These are phyloP conservation scores for Rachycentron canadum DNA, from an alignment of 2,797 vertebrate genomes.

Conservation along the genomic window DNA sequence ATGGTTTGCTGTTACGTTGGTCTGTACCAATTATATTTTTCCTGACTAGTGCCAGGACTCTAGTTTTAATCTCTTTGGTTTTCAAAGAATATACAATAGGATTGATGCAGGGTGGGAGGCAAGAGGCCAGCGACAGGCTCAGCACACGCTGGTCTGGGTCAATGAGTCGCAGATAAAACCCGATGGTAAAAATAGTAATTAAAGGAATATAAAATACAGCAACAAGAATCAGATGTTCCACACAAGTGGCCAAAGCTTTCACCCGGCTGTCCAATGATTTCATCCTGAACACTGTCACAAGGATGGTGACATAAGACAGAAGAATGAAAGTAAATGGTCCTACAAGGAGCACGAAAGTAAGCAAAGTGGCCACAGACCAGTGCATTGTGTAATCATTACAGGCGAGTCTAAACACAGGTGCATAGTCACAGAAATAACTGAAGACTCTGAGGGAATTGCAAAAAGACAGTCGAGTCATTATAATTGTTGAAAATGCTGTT, in stretches of 20 bases:
- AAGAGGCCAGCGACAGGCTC: conserved; percentile 78
- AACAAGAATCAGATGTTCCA: conserved; percentile 78
- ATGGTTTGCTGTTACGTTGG: not conserved
- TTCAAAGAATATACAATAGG: conserved; percentile 81
- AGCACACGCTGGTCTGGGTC: conserved; percentile 74
- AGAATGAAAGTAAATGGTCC: conserved; percentile 70
- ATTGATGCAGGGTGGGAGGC: conserved; percentile 79
- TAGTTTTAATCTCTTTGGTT: conserved; percentile 77
- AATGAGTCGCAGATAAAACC: conserved; percentile 63
- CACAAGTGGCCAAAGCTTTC: conserved; percentile 79
- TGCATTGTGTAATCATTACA: conserved; percentile 75
- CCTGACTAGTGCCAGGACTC: conserved; percentile 49
- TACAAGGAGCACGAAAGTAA: not conserved
- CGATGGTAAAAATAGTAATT: conserved; percentile 62
- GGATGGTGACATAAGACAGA: conserved; percentile 72
- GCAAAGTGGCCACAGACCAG: conserved; percentile 47
- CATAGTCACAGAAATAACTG: conserved; percentile 84
- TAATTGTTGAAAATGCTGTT: accelerated
- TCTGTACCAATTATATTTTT: conserved; percentile 25
- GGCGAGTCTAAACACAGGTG: conserved; percentile 78
- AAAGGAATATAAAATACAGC: conserved; percentile 80
- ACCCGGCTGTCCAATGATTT: conserved; percentile 69
- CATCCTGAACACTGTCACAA: conserved; percentile 79
- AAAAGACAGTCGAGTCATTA: conserved; percentile 75
- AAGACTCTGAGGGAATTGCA: conserved; percentile 75